A percentile compares a stretch with the other conserved stretches of the same genome.
phyloP scores from a whole-genome alignment of 2,113 vertebrate genomes.

The Platanista minor region DNA sequence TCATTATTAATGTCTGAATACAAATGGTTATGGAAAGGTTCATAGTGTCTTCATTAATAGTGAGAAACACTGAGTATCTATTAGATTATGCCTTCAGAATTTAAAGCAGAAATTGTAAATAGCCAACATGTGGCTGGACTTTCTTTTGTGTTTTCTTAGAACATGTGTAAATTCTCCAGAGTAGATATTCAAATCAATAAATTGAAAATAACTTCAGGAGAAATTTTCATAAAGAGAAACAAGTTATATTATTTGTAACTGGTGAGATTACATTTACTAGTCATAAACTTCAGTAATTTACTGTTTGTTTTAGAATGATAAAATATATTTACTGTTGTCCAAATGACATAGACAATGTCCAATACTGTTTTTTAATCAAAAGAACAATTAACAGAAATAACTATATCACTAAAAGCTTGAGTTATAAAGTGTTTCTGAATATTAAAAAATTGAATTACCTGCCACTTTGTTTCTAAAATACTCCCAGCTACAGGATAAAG shows the following conservation, averaged over 20 bases:
- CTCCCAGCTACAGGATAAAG: constrained; percentile 57
- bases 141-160: constrained; percentile 54
- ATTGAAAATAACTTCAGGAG: constrained; percentile 17
- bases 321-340: not conserved
- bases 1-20: constrained; percentile 34
- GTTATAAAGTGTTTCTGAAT: constrained; percentile 51
- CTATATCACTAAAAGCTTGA: constrained; percentile 34
- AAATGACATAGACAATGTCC: not conserved
- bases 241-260: constrained; percentile 35
- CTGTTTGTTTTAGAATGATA: not conserved
- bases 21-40: constrained; percentile 31
- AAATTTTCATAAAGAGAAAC: constrained; percentile 42
- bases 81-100: not conserved
- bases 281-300: constrained; percentile 13
- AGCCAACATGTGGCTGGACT: not conserved
- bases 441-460: constrained; percentile 50
- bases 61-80: constrained; percentile 19
- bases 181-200: constrained; percentile 31
- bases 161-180: constrained; percentile 46
- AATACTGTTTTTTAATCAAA: not conserved
- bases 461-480: constrained; percentile 60
- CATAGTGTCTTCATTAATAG: not conserved
- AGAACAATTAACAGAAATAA: constrained; percentile 31
- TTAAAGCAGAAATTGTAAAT: not conserved
- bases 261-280: not conserved